Evolutionary conservation across 2,888 invertebrate genomes (phyloP), one percentile per base, ranked within the genome.

Genomic region (Beris morrisii): DNA sequence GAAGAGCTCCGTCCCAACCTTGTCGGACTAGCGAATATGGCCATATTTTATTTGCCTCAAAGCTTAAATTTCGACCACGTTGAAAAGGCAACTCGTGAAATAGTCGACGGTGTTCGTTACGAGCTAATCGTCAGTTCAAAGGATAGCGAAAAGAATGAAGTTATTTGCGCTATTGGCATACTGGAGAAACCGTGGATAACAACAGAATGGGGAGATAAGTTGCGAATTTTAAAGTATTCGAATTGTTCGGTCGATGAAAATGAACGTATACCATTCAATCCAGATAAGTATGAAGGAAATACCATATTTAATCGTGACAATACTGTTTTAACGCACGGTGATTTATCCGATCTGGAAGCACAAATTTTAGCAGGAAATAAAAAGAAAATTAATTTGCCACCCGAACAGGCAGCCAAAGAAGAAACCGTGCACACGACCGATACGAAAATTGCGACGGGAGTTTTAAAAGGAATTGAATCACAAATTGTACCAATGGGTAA

Each of bases 171-270:
- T 71, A 77, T 90, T 69, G 83, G 85, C 22, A 84, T 87, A 72
- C 77, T 87, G 65, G 87, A 89, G 75, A 86, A 87, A 73, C 87
- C 87, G 1, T 89, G 89, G 88, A 75, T 86, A 31, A 82, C 81
- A 73, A 80, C 83, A 63, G 75, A 82, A 12, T 82, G 83, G 76
- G 86, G 86, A 43, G 83, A 83, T 56, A 86, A 85, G 75, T 83
- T 84, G 54, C 85, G 87, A 73, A 82, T 85, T 12, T 82, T 90
- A 66, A 76, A 86, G 56, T 80, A 83, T 30, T 88, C 89, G 72
- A 90, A 90, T 73, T 89, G 89, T 74, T 88, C 88, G 2, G 77
- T 80, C 56, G 80, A 83, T 58, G 72, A 73, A 28, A 46, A 70
- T 52, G 70, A 70, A 11, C 73, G 71, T 58, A 73, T 71, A 2